Evolutionary conservation across 2,797 vertebrate species (phyloP).

Genomic region (Coracias cyanogaster): DNA sequence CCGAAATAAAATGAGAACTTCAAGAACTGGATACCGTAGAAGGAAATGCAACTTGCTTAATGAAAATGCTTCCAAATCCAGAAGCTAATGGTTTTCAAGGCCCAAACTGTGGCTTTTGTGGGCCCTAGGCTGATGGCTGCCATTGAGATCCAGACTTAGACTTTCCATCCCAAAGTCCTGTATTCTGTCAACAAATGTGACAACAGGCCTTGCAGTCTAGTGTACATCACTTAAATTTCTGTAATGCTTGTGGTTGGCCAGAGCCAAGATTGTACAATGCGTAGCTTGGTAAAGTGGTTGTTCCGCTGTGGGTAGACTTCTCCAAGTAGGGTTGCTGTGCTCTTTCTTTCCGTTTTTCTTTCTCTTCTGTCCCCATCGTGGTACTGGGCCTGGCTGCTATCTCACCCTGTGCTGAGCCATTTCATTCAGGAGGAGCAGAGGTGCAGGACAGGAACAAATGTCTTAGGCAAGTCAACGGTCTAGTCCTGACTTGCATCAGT

Average conservation of each 20-base stretch:
- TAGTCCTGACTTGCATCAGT: background rate
- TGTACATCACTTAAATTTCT: background rate
- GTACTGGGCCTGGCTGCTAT: background rate
- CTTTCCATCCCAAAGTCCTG: background rate
- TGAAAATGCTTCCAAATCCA: background rate
- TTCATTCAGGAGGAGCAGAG: background rate
- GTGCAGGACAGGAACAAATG: accelerated
- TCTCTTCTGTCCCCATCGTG: accelerated
- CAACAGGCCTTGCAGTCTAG: background rate
- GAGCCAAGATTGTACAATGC: background rate
- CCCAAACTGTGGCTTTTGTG: background rate
- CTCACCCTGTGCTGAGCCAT: background rate
- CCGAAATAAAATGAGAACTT: background rate
- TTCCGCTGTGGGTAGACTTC: background rate
- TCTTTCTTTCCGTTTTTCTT: background rate
- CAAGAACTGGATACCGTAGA: background rate
- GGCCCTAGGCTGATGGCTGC: background rate
- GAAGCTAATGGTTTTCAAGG: background rate
- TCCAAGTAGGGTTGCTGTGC: background rate
- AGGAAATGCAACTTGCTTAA: background rate
- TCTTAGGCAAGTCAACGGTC: background rate
- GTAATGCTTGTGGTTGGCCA: background rate
- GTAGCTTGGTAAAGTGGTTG: accelerated
- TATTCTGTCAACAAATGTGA: background rate
- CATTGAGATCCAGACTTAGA: background rate